A percentile compares a stretch with the other conserved stretches of the same genome.
These are phyloP conservation scores for Syngnathoides biaculeatus DNA, from an alignment of 2,113 vertebrate species.

Conservation along the genomic window DNA sequence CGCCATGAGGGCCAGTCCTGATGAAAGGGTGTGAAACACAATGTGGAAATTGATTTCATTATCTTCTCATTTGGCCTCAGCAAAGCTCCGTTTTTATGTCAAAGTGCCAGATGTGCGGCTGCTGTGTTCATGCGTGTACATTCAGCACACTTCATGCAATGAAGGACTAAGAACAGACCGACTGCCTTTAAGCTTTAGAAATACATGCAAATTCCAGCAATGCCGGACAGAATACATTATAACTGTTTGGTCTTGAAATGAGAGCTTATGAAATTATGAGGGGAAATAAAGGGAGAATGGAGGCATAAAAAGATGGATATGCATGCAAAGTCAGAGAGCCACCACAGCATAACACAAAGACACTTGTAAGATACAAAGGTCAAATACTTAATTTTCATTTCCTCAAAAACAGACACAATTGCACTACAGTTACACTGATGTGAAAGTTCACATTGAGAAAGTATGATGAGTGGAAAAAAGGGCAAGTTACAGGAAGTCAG, in stretches of 20 bases:
- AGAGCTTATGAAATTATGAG: slow-evolving; percentile 38
- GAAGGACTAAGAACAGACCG: slow-evolving; percentile 44
- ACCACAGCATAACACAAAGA: slow-evolving; percentile 45
- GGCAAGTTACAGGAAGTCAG: slow-evolving; percentile 50
- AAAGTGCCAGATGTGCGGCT: slow-evolving; percentile 31
- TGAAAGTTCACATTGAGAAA: slow-evolving; percentile 61
- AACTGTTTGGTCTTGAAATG: slow-evolving; percentile 44
- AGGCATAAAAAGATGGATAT: slow-evolving; percentile 26
- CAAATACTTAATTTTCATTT: slow-evolving; percentile 71
- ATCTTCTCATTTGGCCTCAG: slow-evolving; percentile 67
- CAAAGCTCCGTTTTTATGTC: slow-evolving; percentile 55
- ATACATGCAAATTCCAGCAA: slow-evolving; percentile 61
- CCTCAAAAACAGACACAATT: slow-evolving; percentile 61
- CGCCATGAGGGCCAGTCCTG: slow-evolving; percentile 67
- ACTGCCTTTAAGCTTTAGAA: slow-evolving; percentile 52
- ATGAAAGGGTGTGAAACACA: slow-evolving; percentile 79
- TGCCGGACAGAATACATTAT: slow-evolving; percentile 54
- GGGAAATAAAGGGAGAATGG: slow-evolving; percentile 11
- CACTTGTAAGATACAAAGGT: slow-evolving; percentile 67
- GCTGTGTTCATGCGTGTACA: slow-evolving; percentile 51
- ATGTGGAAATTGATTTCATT: slow-evolving; percentile 79
- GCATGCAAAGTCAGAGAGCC: slow-evolving; percentile 35
- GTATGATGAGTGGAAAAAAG: slow-evolving; percentile 48
- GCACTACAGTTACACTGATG: slow-evolving; percentile 46
- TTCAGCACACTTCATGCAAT: slow-evolving; percentile 60